A percentile compares a stretch with the other conserved stretches of the same genome.
These are phyloP conservation scores for Xenopus borealis DNA, from an alignment of 2,113 vertebrate species.

Conservation along the genomic window DNA sequence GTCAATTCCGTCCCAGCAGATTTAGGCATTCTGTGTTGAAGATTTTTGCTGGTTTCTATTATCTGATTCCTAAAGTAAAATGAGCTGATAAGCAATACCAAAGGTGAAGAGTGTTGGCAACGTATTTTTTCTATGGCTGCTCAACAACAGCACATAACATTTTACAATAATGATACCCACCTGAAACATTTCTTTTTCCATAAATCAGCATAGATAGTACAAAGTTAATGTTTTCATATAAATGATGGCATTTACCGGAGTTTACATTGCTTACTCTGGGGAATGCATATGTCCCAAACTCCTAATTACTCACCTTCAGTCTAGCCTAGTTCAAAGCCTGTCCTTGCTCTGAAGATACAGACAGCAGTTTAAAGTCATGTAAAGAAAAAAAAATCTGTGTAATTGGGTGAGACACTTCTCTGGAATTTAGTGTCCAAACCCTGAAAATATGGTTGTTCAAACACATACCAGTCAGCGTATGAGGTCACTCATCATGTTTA, in stretches of 20 bases:
- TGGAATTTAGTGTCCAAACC: slow-evolving; percentile 29
- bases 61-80: too few species aligned
- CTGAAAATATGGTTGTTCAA: slow-evolving; percentile 17
- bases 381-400: slow-evolving; percentile 35
- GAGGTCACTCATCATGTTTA: not conserved
- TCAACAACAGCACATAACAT: too few species aligned
- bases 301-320: slow-evolving; percentile 30
- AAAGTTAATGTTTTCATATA: too few species aligned
- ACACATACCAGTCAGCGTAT: slow-evolving; percentile 32
- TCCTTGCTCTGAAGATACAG: slow-evolving; percentile 12
- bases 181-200: too few species aligned
- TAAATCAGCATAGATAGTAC: too few species aligned
- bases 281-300: slow-evolving; percentile 31
- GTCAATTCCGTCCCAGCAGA: too few species aligned
- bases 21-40: too few species aligned
- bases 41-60: too few species aligned
- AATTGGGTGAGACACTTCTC: slow-evolving; percentile 37
- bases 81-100: too few species aligned
- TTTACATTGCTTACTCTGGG: slow-evolving; percentile 29
- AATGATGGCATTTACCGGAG: slow-evolving; percentile 8
- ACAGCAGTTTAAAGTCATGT: slow-evolving; percentile 33
- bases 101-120: too few species aligned
- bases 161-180: too few species aligned
- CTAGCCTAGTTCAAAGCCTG: slow-evolving; percentile 31
- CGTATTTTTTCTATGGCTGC: too few species aligned